Percentiles rank a stretch among this genome's conserved stretches.
Conservation (phyloP, 2,888 invertebrate genomes). For the Trachelus iudaicus region DNA sequence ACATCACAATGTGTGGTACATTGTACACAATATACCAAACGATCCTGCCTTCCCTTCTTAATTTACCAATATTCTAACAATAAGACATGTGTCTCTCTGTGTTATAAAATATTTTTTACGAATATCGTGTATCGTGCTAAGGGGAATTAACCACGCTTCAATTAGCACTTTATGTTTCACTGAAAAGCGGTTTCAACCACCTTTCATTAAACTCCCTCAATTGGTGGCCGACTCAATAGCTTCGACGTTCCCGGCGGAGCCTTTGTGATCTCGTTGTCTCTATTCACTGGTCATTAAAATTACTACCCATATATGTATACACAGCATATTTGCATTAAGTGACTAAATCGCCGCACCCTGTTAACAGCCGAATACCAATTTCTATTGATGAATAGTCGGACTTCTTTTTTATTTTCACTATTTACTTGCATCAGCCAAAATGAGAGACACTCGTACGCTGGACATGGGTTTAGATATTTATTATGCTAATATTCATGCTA, state of each 20-base stretch:
- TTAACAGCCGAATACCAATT: neutral
- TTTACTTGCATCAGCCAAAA: neutral
- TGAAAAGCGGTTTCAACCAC: neutral
- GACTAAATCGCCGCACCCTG: neutral
- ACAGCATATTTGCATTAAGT: neutral
- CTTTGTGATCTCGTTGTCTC: neutral
- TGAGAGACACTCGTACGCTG: neutral
- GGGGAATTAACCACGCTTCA: neutral
- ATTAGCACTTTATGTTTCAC: neutral
- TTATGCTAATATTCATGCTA: neutral
- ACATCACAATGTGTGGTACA: no score
- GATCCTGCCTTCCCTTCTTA: no score
- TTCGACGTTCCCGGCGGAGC: neutral
- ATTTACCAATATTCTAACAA: neutral
- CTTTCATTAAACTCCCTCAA: neutral
- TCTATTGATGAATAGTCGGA: neutral
- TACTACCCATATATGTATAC: neutral
- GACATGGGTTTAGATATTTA: neutral
- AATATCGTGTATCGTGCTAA: neutral
- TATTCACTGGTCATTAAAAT: neutral
- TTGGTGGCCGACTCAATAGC: neutral
- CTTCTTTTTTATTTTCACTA: neutral
- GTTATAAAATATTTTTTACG: neutral
- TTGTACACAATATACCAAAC: no score
- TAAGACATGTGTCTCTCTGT: rapidly evolving